These are phyloP conservation scores for Montipora capricornis DNA, from an alignment of 64 coral and sea anemone species.

Conservation along the genomic window DNA sequence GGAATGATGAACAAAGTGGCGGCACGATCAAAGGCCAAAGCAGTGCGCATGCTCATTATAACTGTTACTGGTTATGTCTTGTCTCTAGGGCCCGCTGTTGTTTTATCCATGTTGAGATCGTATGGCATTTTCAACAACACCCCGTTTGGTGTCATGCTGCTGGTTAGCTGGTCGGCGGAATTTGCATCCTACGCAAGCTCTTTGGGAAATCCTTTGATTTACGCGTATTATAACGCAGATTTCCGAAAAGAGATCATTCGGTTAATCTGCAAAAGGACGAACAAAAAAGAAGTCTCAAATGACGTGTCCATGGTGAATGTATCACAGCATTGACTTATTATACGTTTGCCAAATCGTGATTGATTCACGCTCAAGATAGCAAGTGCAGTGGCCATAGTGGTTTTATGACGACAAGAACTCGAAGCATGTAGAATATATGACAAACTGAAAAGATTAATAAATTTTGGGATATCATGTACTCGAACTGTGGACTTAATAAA, in stretches of 20 bases:
- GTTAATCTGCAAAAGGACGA: background rate
- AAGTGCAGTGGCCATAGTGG: no score
- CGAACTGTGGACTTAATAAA: no score
- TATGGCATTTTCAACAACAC: constrained; percentile 37
- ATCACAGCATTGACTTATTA: no score
- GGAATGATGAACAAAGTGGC: constrained; percentile 19
- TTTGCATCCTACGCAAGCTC: constrained; percentile 39
- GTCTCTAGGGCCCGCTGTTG: background rate
- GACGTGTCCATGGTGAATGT: no score
- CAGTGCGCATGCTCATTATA: constrained; percentile 47
- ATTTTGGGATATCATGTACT: no score
- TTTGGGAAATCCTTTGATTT: constrained; percentile 52
- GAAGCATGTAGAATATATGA: no score
- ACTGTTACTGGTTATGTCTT: constrained; percentile 23
- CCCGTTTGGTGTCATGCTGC: background rate
- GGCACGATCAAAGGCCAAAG: constrained; percentile 51
- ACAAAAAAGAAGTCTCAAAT: background rate
- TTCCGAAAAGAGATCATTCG: constrained; percentile 43
- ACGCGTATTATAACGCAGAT: constrained; percentile 50
- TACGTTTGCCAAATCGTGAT: no score
- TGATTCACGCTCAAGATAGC: no score
- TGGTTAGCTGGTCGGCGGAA: constrained; percentile 12
- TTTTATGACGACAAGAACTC: no score
- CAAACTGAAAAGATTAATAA: no score
- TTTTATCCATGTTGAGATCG: constrained; percentile 37